Conservation (phyloP, 1,140 invertebrate genomes). For the Lepidurus arcticus region DNA sequence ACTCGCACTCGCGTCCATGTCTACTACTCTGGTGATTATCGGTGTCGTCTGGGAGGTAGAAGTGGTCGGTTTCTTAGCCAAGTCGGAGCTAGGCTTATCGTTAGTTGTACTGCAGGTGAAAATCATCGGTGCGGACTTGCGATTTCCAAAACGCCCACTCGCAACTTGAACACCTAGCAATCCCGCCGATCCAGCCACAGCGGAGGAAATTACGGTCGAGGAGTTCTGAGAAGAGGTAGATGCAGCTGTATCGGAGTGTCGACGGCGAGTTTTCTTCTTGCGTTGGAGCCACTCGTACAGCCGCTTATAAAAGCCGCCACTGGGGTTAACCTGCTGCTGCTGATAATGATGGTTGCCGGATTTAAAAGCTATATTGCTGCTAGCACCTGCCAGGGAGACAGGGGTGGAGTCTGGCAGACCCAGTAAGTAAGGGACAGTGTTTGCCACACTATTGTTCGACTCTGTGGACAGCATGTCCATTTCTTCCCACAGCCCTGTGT, state of each 20-base stretch:
- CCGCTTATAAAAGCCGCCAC: conserved; percentile 32
- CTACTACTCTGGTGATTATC: not conserved
- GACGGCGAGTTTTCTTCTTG: conserved; percentile 32
- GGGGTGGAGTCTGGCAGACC: not conserved
- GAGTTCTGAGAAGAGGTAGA: not conserved
- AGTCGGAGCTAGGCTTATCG: not conserved
- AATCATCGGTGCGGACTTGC: conserved; percentile 35
- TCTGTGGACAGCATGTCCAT: not conserved
- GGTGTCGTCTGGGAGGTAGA: conserved; percentile 2
- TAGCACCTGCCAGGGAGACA: not conserved
- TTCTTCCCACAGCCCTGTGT: conserved; percentile 13
- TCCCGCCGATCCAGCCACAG: not conserved
- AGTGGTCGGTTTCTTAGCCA: not conserved
- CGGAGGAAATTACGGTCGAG: not conserved
- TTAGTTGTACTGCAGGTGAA: conserved; percentile 34
- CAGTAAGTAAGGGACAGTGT: not conserved
- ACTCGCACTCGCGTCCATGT: not conserved
- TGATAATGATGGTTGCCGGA: not conserved
- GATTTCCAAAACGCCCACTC: conserved; percentile 23
- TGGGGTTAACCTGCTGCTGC: not conserved
- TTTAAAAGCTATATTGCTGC: not conserved
- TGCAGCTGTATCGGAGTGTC: conserved; percentile 16
- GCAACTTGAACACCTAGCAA: not conserved
- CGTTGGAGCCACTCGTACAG: conserved; percentile 29
- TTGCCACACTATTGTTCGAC: not conserved